Evolutionary conservation across 2,797 vertebrate species (phyloP).

Genomic region (Enteromius paludinosus): DNA sequence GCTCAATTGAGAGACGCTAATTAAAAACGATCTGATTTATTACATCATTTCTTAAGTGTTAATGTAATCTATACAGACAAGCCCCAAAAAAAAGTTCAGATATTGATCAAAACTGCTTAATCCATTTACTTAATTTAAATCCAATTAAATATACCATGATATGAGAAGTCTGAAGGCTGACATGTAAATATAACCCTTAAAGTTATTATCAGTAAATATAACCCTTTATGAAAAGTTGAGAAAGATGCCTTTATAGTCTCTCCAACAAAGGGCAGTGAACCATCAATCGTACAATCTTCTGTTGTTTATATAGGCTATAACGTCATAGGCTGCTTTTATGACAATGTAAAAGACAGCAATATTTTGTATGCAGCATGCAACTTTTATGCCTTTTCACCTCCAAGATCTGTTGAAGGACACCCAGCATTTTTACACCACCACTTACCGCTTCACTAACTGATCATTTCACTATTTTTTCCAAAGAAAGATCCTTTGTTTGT

Average conservation of each 20-base stretch:
- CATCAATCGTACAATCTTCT: not conserved
- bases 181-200: too few relatives aligned
- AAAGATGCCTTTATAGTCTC: not conserved
- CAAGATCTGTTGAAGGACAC: constrained; percentile 27
- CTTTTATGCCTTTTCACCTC: constrained; percentile 30
- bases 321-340: constrained; percentile 47
- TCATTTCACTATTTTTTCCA: not conserved
- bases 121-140: not conserved
- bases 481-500: not conserved
- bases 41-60: not conserved
- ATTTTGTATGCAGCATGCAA: constrained; percentile 17
- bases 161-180: too few relatives aligned
- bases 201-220: too few relatives aligned
- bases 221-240: not conserved
- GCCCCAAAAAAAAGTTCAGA: not conserved
- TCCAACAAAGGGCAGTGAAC: not conserved
- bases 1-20: not conserved
- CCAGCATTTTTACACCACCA: not conserved
- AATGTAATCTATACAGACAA: not conserved
- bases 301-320: constrained; percentile 40
- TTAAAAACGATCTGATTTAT: not conserved
- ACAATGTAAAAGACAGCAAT: constrained; percentile 44
- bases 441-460: not conserved
- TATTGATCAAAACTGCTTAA: not conserved
- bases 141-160: not conserved